Evolutionary conservation across 23 tunicate genomes (phyloP), one percentile per base, ranked within the genome.

Genomic region (Ciona savignyi): DNA sequence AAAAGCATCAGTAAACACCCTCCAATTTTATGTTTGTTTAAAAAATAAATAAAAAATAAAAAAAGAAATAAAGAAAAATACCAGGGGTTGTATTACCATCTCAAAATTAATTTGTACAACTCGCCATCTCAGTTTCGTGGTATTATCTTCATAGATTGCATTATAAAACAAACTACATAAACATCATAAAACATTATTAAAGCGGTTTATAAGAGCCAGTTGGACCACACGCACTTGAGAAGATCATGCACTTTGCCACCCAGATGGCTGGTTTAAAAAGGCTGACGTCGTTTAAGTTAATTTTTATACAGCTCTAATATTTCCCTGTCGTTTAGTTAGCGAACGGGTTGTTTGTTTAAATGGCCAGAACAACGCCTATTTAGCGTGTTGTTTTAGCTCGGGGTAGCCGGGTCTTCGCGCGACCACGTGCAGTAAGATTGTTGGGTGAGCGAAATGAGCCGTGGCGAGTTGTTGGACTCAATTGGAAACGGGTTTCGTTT

Each of bases 401-500:
- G 56, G 56, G 56, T 42, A 42, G 56, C 56, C 15, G 9, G 56
- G 9, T 15, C 56, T 42, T 42, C 9, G 11, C 56, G 56, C 56
- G 9, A 42, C 56, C 56, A 42, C 56, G 56, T 42, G 56, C 56
- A 42, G 56, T 15, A 42, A 9, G 56, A 42, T 42, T 42, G 56
- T 42, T 42, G 56, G 56, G 56, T 9, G 11, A 42, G 11, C 11
- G 56, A 6, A 42, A 42, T 42, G 56, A 15, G 56, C 56, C 56
- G 56, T 42, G 56, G 11, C 9, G 56, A 9, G 56, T 42, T 42
- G 9, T 42, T 42, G 11, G 56, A 42, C 56, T 9, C 11, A 42
- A 42, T 42, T 42, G 56, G 56, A 42, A 42, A 42, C 56, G 56
- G 56, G 56, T 42, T 42, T 42, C 56, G 56, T 42, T 42, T 42